Conservation (phyloP, 2,113 vertebrate genomes). For the Glareola pratincola region DNA sequence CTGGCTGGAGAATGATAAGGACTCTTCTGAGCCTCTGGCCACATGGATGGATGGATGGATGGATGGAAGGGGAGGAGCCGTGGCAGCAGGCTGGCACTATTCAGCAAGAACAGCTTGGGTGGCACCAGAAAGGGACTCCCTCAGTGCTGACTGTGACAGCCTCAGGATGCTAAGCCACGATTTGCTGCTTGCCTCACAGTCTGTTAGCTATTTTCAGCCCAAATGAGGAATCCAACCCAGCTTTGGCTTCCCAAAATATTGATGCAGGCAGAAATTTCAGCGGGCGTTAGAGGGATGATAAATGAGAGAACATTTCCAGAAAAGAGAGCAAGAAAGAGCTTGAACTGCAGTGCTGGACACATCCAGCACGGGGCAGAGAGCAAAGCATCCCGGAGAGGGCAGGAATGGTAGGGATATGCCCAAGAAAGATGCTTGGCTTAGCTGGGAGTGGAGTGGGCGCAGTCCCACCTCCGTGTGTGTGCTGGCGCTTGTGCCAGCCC, state of each 20-base stretch:
- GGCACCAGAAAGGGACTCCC: conserved; percentile 34
- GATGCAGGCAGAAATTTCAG: neutral
- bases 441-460: neutral
- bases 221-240: neutral
- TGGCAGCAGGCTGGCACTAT: fast-evolving
- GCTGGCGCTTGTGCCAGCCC: neutral
- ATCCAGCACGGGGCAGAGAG: fast-evolving
- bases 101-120: neutral
- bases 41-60: neutral
- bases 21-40: neutral
- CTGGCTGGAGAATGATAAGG: neutral
- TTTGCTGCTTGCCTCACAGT: neutral
- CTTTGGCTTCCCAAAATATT: neutral
- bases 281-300: neutral
- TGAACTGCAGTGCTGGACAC: neutral
- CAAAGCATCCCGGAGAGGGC: neutral
- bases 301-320: neutral
- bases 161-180: neutral
- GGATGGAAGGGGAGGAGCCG: neutral
- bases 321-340: neutral
- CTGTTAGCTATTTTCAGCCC: conserved; percentile 27
- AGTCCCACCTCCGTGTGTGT: fast-evolving
- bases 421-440: neutral
- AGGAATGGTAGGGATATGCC: neutral
- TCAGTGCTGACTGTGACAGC: neutral